These are phyloP conservation scores for Pristionchus fissidentatus DNA, from an alignment of 2,888 invertebrate genomes.

Conservation along the genomic window DNA sequence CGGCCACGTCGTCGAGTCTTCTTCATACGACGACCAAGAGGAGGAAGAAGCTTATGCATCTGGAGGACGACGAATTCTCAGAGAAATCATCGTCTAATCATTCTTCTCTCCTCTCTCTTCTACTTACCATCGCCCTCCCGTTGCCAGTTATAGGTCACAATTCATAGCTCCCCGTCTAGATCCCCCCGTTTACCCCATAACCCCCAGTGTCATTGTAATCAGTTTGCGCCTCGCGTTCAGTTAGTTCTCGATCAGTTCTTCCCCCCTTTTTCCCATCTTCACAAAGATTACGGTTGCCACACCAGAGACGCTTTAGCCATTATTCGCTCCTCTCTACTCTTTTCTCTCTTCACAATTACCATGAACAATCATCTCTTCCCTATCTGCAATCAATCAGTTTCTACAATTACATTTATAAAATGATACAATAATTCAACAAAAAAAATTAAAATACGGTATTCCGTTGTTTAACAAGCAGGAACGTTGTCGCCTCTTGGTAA, in stretches of 20 bases:
- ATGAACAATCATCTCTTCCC: too few species aligned
- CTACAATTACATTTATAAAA: too few species aligned
- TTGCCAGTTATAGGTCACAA: constrained; percentile 32
- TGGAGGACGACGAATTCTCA: constrained; percentile 58
- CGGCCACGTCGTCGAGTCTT: constrained; percentile 8
- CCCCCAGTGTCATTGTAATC: neutral
- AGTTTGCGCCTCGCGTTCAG: neutral
- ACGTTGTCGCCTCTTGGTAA: too few species aligned
- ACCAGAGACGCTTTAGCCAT: constrained; percentile 36
- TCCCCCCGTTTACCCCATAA: neutral
- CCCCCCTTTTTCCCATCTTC: neutral
- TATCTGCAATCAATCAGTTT: constrained; percentile 38
- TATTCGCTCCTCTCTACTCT: constrained; percentile 8
- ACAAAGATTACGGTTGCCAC: constrained; percentile 30
- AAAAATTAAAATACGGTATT: too few species aligned
- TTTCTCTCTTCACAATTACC: neutral
- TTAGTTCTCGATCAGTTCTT: neutral
- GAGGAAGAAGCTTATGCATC: constrained; percentile 52
- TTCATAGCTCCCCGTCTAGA: constrained; percentile 26
- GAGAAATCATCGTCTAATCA: constrained; percentile 61
- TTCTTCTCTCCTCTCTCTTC: neutral
- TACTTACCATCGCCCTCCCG: constrained; percentile 18
- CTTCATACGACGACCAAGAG: constrained; percentile 28
- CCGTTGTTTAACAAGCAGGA: too few species aligned
- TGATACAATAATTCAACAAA: too few species aligned